Base-by-base conservation (phyloP, 2,113 vertebrate species). In the Motacilla alba region DNA sequence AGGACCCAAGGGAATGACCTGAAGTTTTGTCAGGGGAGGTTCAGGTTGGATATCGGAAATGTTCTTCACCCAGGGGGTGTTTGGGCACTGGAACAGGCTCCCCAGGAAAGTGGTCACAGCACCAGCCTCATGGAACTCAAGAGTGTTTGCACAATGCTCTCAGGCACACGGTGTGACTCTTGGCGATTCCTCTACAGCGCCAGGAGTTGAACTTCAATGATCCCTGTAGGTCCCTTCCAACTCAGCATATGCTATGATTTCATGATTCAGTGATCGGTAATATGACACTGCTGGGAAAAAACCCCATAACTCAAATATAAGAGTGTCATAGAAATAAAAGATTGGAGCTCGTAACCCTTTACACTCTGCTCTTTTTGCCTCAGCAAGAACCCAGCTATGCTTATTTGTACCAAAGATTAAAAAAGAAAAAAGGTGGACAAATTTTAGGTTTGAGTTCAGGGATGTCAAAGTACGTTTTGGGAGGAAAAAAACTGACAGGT, bases 341-440 rank as follows among this genome's bases (percentile, higher is more conserved):
- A 15, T 5, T 33, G 16, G 27, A 50, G 5, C 19, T 86, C 75
- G 23, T 39, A 91, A 30, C 7, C n/a, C 23, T 58, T 44, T 44
- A 11, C 0, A 0, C 31, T 6, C 2, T 70, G 37, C 33, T 83
- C 11, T 31, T 66, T 75, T 16, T 82, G 27, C 12, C 39, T 84
- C 1, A 0, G 23, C 37, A 73, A 67, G 12, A 70, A 12, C 13
- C 0, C 8, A 2, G 3, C 7, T 62, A 23, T 24, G 13, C 12
- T 74, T 49, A n/a, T 53, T 77, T 56, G 16, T 24, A 64, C 15
- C 26, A 82, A 44, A 62, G 64, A 4, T 7, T n/a, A 8, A 4
- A 56, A 41, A 44, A 22, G 35, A 23, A 47, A 3, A 37, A 22
- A 15, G 7, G 6, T 7, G 3, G 10, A 37, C 16, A 73, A 7